Evolutionary conservation across 2,888 invertebrate genomes (phyloP).

Genomic region (Podotricha telesiphe): DNA sequence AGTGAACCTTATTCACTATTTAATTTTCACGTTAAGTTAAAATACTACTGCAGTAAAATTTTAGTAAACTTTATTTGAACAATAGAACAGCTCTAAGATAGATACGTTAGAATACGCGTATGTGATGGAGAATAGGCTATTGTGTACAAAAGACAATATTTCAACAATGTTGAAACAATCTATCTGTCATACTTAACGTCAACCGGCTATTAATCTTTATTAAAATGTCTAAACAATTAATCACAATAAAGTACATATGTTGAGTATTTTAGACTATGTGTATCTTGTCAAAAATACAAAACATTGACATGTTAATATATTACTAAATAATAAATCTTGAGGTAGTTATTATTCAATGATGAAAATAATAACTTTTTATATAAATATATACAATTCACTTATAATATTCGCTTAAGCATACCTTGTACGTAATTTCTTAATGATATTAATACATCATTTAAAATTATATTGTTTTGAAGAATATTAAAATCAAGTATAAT

Average conservation of each 20-base stretch:
- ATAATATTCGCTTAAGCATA: too few species aligned
- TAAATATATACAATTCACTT: too few species aligned
- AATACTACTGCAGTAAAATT: neutral
- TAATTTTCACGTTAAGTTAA: too few species aligned
- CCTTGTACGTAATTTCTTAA: too few species aligned
- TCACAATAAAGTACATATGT: neutral
- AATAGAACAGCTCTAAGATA: conserved; percentile 8
- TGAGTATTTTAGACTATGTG: neutral
- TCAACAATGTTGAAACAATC: conserved; percentile 29
- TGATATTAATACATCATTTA: too few species aligned
- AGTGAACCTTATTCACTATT: too few species aligned
- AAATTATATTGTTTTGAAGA: too few species aligned
- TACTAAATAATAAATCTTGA: too few species aligned
- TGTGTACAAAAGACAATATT: conserved; percentile 26
- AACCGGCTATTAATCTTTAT: conserved; percentile 27
- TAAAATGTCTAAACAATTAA: conserved; percentile 8
- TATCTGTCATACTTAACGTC: conserved; percentile 20
- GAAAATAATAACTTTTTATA: too few species aligned
- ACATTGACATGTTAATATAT: neutral
- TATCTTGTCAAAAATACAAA: conserved; percentile 8
- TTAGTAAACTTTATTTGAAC: neutral
- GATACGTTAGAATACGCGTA: neutral
- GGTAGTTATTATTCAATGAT: too few species aligned
- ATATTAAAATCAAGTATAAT: too few species aligned
- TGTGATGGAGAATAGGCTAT: conserved; percentile 21